Percentiles rank a stretch among this genome's conserved stretches.
These are phyloP conservation scores for Vespertilio murinus DNA, from an alignment of 2,797 vertebrate species.

Conservation along the genomic window DNA sequence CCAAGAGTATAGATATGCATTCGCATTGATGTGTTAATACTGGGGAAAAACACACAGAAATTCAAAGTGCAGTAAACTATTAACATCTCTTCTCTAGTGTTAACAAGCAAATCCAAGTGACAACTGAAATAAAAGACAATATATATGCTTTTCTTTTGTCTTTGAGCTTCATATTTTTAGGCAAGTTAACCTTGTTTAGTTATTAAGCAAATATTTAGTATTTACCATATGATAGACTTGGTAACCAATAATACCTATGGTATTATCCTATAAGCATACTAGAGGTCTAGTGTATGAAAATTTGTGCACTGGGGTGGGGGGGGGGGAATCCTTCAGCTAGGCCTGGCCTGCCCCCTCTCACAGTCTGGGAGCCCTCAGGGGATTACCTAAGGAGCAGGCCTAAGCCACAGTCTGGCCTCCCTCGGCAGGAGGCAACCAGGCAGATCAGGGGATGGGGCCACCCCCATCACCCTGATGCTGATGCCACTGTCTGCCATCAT, in stretches of 20 bases:
- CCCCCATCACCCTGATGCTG: too few species aligned
- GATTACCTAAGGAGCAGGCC: too few species aligned
- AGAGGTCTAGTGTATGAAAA: too few species aligned
- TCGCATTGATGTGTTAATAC: slow-evolving; percentile 50
- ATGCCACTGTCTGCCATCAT: too few species aligned
- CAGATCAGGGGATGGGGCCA: too few species aligned
- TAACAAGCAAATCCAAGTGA: not conserved
- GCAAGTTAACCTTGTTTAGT: not conserved
- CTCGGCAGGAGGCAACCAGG: too few species aligned
- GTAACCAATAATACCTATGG: not conserved
- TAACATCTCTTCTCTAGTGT: not conserved
- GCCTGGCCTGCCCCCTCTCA: too few species aligned
- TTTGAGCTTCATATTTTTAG: not conserved
- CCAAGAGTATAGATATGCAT: slow-evolving; percentile 41
- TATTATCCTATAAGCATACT: not conserved
- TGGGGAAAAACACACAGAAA: not conserved
- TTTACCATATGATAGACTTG: not conserved
- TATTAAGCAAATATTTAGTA: slow-evolving; percentile 5
- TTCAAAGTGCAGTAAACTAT: slow-evolving; percentile 21
- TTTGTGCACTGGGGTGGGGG: too few species aligned
- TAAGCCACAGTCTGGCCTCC: too few species aligned
- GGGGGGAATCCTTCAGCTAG: too few species aligned
- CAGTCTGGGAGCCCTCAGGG: too few species aligned
- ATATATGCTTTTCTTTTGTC: not conserved
- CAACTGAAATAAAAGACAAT: not conserved